Percentiles rank a stretch among this genome's conserved stretches.
phyloP scores from a whole-genome alignment of 2,797 vertebrate species.

The Cephalopachus bancanus region DNA sequence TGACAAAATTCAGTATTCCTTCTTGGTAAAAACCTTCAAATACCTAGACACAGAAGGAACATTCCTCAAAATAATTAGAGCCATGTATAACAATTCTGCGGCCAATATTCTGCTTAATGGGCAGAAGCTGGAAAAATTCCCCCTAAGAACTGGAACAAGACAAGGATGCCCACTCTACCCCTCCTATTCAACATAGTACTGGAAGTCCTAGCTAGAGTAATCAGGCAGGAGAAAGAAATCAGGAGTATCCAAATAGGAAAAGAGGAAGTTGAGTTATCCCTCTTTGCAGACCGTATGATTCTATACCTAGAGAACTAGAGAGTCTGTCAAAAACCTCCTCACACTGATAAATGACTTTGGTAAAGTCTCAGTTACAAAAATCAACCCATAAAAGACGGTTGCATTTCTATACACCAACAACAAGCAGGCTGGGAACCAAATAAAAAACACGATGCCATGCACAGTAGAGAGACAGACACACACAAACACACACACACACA shows the following conservation, averaged over 20 bases:
- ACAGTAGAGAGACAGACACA: too few relatives aligned
- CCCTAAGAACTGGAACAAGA: neutral
- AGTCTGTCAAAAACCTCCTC: too few relatives aligned
- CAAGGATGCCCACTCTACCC: neutral
- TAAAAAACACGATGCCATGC: too few relatives aligned
- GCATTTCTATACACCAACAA: too few relatives aligned
- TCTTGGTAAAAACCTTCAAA: neutral
- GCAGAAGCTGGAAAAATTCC: neutral
- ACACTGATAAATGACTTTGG: too few relatives aligned
- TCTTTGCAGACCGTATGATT: neutral
- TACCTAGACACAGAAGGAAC: neutral
- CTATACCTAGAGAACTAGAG: neutral
- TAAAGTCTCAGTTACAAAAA: too few relatives aligned
- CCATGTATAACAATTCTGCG: neutral
- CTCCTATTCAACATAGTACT: neutral
- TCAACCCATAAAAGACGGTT: too few relatives aligned
- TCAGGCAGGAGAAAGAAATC: neutral
- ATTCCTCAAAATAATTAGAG: neutral
- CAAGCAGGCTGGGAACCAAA: too few relatives aligned
- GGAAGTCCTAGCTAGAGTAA: neutral
- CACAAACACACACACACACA: too few relatives aligned
- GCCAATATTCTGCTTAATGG: neutral
- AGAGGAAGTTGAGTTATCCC: neutral
- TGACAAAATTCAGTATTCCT: neutral
- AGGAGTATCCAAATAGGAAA: neutral